phyloP scores from a whole-genome alignment of 1,140 invertebrate genomes.

The Drosophila ercepeae region DNA sequence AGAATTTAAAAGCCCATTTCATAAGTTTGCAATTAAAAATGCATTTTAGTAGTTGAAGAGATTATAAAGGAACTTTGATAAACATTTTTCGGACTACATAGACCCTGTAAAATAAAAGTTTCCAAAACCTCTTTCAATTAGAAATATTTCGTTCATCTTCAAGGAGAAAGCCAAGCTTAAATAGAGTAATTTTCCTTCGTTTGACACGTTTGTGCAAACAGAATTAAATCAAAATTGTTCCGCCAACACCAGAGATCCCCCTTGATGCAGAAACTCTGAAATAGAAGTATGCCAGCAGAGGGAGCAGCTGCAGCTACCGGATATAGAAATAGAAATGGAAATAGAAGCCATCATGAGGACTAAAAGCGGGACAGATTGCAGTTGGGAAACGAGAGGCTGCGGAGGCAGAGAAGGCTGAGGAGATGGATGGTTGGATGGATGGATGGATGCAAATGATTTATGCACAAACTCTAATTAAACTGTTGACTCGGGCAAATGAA shows the following conservation, averaged over 20 bases:
- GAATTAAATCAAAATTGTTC: conserved; percentile 44
- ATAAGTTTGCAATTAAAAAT: conserved; percentile 1
- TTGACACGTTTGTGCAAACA: conserved; percentile 36
- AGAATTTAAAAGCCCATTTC: background rate
- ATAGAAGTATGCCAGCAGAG: conserved; percentile 44
- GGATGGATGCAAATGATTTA: conserved; percentile 62
- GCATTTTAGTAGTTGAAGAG: background rate
- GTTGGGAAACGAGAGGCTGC: background rate
- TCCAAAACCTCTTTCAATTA: background rate
- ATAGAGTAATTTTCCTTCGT: conserved; percentile 3
- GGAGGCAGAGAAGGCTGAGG: background rate
- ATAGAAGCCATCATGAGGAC: background rate
- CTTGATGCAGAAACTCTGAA: conserved; percentile 34
- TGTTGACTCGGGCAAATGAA: conserved; percentile 75
- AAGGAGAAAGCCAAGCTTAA: background rate
- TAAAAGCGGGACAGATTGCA: conserved; percentile 18
- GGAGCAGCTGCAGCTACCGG: conserved; percentile 24
- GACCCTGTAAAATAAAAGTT: too few relatives aligned
- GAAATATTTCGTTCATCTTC: background rate
- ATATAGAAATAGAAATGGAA: conserved; percentile 2
- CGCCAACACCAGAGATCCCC: conserved; percentile 4
- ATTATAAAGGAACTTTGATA: background rate
- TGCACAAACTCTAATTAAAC: conserved; percentile 76
- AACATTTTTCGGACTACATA: background rate
- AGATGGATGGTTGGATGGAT: conserved; percentile 12